These are phyloP conservation scores for Lycaon pictus DNA, from an alignment of 2,113 vertebrate genomes.

Conservation along the genomic window DNA sequence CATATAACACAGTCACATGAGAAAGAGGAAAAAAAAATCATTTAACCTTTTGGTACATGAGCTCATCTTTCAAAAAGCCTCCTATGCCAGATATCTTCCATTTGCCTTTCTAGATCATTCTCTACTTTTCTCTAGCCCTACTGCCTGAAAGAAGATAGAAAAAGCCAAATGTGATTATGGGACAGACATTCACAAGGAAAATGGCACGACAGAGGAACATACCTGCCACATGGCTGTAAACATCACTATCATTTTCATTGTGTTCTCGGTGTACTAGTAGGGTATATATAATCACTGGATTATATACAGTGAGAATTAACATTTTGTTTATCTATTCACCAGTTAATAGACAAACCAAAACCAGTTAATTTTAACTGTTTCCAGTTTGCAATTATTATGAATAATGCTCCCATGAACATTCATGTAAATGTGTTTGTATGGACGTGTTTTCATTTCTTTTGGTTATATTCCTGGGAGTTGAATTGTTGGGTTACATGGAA, in stretches of 20 bases:
- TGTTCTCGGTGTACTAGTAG: not conserved
- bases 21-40: not conserved
- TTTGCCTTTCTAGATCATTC: not conserved
- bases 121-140: not conserved
- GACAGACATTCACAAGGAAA: constrained; percentile 11
- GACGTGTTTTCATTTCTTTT: not conserved
- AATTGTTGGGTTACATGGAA: not conserved
- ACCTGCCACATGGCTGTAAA: not conserved
- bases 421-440: not conserved
- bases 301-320: not conserved
- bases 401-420: not conserved
- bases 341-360: not conserved
- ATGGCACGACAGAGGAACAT: not conserved
- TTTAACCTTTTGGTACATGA: not conserved
- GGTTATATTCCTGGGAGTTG: not conserved
- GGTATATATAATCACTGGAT: not conserved
- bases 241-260: not conserved
- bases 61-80: not conserved
- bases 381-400: not conserved
- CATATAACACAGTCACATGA: not conserved
- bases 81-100: not conserved
- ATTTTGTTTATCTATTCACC: not conserved
- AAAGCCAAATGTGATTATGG: not conserved
- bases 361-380: not conserved
- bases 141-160: not conserved